Evolutionary conservation across 2,113 vertebrate genomes (phyloP).

Genomic region (Peromyscus californicus): DNA sequence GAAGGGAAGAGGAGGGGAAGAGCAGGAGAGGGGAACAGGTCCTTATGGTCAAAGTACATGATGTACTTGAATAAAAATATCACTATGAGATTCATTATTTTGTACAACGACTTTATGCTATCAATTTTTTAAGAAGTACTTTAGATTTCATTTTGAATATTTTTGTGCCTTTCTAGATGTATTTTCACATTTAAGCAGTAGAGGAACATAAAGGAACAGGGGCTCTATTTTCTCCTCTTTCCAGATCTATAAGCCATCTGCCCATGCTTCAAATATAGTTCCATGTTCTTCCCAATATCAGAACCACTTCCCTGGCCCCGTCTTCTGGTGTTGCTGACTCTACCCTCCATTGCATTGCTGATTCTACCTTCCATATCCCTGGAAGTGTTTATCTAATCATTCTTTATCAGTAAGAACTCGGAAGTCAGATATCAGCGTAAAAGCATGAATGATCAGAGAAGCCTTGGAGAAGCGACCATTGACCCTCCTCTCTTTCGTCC

Average conservation of each 20-base stretch:
- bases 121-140: background rate
- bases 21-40: background rate
- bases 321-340: background rate
- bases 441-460: too few relatives aligned
- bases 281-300: background rate
- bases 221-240: background rate
- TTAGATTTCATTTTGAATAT: background rate
- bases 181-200: background rate
- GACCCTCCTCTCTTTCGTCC: too few relatives aligned
- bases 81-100: background rate
- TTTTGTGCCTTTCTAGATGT: background rate
- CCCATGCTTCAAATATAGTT: background rate
- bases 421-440: too few relatives aligned
- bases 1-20: background rate
- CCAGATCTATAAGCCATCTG: background rate
- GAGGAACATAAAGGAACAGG: background rate
- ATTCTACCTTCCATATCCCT: background rate
- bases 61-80: background rate
- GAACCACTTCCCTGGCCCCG: background rate
- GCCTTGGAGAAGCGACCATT: too few relatives aligned
- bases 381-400: too few relatives aligned
- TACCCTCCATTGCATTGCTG: background rate
- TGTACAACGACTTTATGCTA: background rate
- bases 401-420: too few relatives aligned
- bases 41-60: background rate